These are phyloP conservation scores for Nannoperca obscura DNA, from an alignment of 2,797 vertebrate species.

Conservation along the genomic window DNA sequence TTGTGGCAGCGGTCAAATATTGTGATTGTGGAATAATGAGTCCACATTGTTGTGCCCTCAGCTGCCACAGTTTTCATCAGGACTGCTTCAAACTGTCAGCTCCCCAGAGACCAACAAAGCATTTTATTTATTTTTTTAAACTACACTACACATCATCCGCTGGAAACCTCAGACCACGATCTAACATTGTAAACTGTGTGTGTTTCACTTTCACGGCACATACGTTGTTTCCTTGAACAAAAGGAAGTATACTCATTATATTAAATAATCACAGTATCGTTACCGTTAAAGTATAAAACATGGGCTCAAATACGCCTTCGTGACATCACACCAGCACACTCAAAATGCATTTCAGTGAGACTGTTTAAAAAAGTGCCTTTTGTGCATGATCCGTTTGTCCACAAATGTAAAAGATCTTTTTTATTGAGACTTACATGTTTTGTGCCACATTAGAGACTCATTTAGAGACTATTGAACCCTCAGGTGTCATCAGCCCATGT, in stretches of 20 bases:
- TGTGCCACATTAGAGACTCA: background rate
- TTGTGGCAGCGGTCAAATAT: slow-evolving; percentile 41
- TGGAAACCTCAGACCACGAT: background rate
- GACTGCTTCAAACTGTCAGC: slow-evolving; percentile 3
- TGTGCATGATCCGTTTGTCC: background rate
- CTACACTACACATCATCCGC: background rate
- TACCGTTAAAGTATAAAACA: background rate
- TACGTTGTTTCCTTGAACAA: background rate
- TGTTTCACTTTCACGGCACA: background rate
- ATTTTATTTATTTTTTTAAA: background rate
- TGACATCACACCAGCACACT: background rate
- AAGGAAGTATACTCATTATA: background rate
- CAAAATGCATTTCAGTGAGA: background rate
- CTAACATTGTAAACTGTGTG: background rate
- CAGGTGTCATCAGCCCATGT: slow-evolving; percentile 4
- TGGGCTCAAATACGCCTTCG: background rate
- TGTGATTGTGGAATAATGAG: slow-evolving; percentile 56
- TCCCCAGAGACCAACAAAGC: background rate
- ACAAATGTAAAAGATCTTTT: background rate
- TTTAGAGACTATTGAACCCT: background rate
- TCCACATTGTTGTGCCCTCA: slow-evolving; percentile 34
- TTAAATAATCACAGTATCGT: background rate
- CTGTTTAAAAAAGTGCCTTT: background rate
- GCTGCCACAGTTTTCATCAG: slow-evolving; percentile 25
- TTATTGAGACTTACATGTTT: background rate